Conservation (phyloP, 2,888 invertebrate species). For the Drosophila cracens region DNA sequence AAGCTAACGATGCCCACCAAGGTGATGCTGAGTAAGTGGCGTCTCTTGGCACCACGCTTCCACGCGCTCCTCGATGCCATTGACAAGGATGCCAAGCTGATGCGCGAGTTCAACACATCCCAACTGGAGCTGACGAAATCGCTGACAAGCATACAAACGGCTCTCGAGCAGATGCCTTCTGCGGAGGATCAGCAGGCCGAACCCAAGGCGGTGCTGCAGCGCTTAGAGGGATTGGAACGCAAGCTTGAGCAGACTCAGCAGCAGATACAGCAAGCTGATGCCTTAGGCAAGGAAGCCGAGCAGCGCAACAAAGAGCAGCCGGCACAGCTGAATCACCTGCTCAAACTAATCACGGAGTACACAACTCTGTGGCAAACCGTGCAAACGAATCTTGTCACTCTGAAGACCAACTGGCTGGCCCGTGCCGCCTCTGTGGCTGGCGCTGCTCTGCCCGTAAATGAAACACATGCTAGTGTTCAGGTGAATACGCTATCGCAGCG, state of each 20-base stretch:
- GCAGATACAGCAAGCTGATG: constrained; percentile 87
- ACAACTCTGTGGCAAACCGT: constrained; percentile 88
- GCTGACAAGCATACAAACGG: constrained; percentile 90
- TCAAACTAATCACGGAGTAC: constrained; percentile 88
- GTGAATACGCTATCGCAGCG: constrained; percentile 90
- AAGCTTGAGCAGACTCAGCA: constrained; percentile 86
- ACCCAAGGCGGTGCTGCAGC: constrained; percentile 69
- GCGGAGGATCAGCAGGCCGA: constrained; percentile 86
- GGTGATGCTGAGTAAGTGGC: constrained; percentile 88
- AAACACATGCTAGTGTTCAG: constrained; percentile 89
- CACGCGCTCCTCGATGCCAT: constrained; percentile 87
- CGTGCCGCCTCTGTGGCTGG: constrained; percentile 84
- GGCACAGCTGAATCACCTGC: constrained; percentile 86
- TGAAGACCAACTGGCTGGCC: constrained; percentile 85
- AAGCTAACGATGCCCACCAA: constrained; percentile 88
- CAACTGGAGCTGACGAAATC: constrained; percentile 90
- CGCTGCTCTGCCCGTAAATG: constrained; percentile 87
- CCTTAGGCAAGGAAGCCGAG: constrained; percentile 87
- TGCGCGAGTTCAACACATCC: constrained; percentile 89
- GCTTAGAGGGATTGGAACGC: constrained; percentile 86
- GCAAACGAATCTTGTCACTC: constrained; percentile 85
- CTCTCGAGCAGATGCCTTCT: constrained; percentile 88
- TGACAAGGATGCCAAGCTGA: constrained; percentile 87
- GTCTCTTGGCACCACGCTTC: constrained; percentile 87
- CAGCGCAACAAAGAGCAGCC: constrained; percentile 86